Evolutionary conservation across 2,797 vertebrate genomes (phyloP), one percentile per base, ranked within the genome.

Genomic region (Dicrostonyx torquatus): DNA sequence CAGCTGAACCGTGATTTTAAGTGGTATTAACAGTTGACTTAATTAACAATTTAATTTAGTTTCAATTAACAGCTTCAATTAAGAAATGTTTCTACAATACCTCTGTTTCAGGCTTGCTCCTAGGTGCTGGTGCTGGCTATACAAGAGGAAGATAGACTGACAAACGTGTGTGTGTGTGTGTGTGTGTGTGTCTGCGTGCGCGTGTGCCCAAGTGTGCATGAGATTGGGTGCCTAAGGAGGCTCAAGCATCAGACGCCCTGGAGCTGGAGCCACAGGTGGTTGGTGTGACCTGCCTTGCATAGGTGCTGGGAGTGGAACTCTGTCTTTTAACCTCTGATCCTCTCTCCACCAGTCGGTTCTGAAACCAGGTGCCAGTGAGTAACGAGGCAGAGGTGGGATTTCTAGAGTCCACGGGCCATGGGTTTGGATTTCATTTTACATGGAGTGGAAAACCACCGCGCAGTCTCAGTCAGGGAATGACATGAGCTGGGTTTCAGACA

Each of bases 81-180:
- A 70, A 78, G n/a, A 92, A 18, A 76, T 88, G 72, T 55, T 70
- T 92, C 24, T 75, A 95, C 55, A 89, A 40, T 24, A 62, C 6
- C 18, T 89, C 1, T 75, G 58, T 85, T 87, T 62, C 45, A 40
- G 62, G 40, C n/a, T n/a, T 84, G 64, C 2, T 72, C 7, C 75
- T 77, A 31, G n/a, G 70, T 82, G 5, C 17, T 43, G 53, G n/a
- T 86, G 10, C 17, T 64, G 45, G 58, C 29, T 70, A 5, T 86
- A 40, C 9, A 29, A 15, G 8, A 3, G 45, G 34, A 11, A 64
- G 7, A 40, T 20, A 91, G 70, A 62, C 29, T 84, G 50, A 68
- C 40, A 73, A 50, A 75, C 1, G 48, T 50, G 45, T 50, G 48
- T 22, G 9, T 78, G 76, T 55, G 77, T 37, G 53, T 29, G 37